A percentile compares a stretch with the other conserved stretches of the same genome.
Conservation (phyloP, 2,113 vertebrate species). For the Isurus oxyrinchus region DNA sequence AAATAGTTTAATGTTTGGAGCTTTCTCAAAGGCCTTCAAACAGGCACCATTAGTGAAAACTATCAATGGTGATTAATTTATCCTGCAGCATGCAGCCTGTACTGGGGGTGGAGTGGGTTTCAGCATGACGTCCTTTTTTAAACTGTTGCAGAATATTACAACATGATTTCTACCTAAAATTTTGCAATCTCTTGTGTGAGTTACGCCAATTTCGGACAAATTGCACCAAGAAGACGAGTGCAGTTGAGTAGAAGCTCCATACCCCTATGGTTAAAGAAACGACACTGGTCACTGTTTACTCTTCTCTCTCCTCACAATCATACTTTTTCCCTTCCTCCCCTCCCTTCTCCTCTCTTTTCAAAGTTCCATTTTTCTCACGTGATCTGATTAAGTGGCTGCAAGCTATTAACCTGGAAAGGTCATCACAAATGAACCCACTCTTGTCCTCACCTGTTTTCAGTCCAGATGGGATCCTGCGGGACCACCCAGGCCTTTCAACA, state of each 20-base stretch:
- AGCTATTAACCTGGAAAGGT: neutral
- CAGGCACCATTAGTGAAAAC: too few relatives aligned
- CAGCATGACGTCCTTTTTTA: too few relatives aligned
- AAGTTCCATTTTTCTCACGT: neutral
- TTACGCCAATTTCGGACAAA: too few relatives aligned
- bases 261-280: neutral
- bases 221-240: too few relatives aligned
- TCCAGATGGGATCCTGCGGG: neutral
- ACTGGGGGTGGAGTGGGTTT: too few relatives aligned
- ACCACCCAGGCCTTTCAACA: neutral
- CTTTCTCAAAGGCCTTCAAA: too few relatives aligned
- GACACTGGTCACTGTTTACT: neutral
- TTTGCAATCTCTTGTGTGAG: neutral
- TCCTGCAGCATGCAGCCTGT: neutral
- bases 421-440: neutral
- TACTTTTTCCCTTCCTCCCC: neutral
- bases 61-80: neutral
- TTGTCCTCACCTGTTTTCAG: neutral
- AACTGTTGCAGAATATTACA: neutral
- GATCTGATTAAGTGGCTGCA: too few relatives aligned
- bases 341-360: neutral
- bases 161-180: neutral
- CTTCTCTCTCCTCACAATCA: neutral
- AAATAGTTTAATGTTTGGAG: too few relatives aligned
- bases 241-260: neutral